phyloP scores from a whole-genome alignment of 1,140 invertebrate genomes.

The Cyclargus thomasi region DNA sequence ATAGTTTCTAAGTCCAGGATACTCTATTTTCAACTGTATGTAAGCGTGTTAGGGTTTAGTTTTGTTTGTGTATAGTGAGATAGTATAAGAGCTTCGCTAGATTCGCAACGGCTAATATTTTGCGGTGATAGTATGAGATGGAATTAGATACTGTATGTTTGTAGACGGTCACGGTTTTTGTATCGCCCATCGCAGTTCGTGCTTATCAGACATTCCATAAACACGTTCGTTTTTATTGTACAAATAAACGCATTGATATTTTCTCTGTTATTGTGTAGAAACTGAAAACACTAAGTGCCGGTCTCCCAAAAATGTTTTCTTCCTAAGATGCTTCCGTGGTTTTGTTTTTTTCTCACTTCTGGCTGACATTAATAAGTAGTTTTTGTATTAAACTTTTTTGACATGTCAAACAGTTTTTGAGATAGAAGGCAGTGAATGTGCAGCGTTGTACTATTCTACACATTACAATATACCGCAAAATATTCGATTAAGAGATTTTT shows the following conservation, averaged over 20 bases:
- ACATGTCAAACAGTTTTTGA: too few species aligned
- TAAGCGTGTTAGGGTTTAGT: constrained; percentile 19
- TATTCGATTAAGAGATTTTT: too few species aligned
- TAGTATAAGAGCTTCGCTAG: constrained; percentile 42
- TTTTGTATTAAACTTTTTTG: too few species aligned
- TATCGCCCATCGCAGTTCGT: constrained; percentile 62
- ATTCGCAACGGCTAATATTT: constrained; percentile 70
- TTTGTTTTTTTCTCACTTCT: too few species aligned
- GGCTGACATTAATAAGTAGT: too few species aligned
- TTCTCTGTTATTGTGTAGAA: not conserved
- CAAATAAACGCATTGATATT: constrained; percentile 1
- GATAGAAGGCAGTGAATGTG: too few species aligned
- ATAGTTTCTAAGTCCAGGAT: not conserved
- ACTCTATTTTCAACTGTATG: constrained; percentile 25
- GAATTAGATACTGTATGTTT: constrained; percentile 57
- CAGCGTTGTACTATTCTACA: too few species aligned
- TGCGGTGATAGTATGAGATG: constrained; percentile 63
- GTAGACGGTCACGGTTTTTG: constrained; percentile 51
- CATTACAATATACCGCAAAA: too few species aligned
- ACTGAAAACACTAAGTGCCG: too few species aligned
- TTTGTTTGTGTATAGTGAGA: constrained; percentile 23
- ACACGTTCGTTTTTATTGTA: constrained; percentile 25
- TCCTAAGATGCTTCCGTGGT: too few species aligned
- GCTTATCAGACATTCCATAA: constrained; percentile 25
- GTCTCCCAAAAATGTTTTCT: too few species aligned